Conservation (phyloP, 2,113 vertebrate genomes). For the Blennius ocellaris region DNA sequence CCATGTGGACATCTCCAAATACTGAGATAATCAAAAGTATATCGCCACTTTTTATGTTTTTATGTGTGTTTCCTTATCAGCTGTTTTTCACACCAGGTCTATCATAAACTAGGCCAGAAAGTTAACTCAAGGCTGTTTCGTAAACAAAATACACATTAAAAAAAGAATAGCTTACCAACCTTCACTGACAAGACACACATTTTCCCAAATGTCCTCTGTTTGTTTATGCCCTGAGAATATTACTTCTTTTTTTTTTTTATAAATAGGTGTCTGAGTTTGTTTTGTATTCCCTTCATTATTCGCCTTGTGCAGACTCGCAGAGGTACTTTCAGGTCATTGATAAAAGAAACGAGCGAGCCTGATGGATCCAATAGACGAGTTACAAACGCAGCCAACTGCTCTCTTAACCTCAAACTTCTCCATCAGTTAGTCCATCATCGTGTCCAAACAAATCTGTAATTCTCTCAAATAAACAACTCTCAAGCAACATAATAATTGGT, state of each 20-base stretch:
- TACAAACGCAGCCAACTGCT: background rate
- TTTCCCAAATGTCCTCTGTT: conserved; percentile 2
- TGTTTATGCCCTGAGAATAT: conserved; percentile 13
- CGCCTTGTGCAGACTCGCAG: background rate
- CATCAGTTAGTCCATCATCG: background rate
- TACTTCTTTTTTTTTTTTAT: background rate
- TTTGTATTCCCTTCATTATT: conserved; percentile 4
- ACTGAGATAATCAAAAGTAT: background rate
- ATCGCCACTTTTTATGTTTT: background rate
- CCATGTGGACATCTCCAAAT: background rate
- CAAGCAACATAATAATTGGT: background rate
- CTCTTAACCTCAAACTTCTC: background rate
- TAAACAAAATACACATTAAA: too few relatives aligned
- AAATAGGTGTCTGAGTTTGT: conserved; percentile 2
- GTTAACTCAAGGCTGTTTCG: background rate
- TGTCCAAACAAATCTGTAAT: background rate
- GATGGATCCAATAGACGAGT: background rate
- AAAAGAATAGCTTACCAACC: background rate
- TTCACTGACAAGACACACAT: background rate
- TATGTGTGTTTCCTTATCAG: background rate
- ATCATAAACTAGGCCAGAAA: background rate
- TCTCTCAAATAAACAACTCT: background rate
- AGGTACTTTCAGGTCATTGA: background rate
- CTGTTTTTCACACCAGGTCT: background rate
- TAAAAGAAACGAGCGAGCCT: background rate